Evolutionary conservation across 2,888 invertebrate species (phyloP).

Genomic region (Mythimna pallens): DNA sequence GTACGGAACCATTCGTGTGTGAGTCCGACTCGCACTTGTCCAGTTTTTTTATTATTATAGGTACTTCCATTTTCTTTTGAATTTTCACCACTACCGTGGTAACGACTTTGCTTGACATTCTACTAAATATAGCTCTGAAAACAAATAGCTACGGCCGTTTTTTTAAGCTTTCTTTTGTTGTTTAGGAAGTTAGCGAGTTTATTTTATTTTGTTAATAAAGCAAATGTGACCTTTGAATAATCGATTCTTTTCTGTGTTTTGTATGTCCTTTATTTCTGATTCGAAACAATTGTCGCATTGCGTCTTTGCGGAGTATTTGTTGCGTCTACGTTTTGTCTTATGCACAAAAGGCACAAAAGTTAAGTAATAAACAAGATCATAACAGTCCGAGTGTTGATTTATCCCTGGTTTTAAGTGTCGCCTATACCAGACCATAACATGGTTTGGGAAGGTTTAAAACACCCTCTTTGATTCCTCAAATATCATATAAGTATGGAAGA

Average conservation of each 20-base stretch:
- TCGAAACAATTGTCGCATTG: neutral
- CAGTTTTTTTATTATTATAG: neutral
- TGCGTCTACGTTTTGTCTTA: too few species aligned
- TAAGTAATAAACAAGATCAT: too few species aligned
- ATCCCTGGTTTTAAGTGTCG: too few species aligned
- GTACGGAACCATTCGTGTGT: neutral
- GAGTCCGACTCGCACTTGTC: neutral
- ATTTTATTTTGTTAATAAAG: conserved; percentile 10
- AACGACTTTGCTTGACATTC: conserved; percentile 37
- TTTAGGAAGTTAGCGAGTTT: conserved; percentile 10
- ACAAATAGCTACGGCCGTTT: conserved; percentile 13
- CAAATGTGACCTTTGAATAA: neutral
- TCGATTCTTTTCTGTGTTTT: neutral
- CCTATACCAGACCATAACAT: too few species aligned
- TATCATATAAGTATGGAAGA: too few species aligned
- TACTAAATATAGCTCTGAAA: conserved; percentile 28
- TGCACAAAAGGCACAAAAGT: too few species aligned
- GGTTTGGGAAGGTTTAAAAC: too few species aligned
- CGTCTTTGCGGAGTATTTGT: neutral
- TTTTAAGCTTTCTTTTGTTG: conserved; percentile 16
- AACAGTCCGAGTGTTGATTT: too few species aligned
- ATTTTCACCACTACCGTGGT: conserved; percentile 20
- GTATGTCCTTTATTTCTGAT: neutral
- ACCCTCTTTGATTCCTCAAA: too few species aligned
- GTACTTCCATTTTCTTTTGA: conserved; percentile 25